Evolutionary conservation across 1,140 invertebrate genomes (phyloP), one percentile per base, ranked within the genome.

Genomic region (Homalodisca vitripennis): DNA sequence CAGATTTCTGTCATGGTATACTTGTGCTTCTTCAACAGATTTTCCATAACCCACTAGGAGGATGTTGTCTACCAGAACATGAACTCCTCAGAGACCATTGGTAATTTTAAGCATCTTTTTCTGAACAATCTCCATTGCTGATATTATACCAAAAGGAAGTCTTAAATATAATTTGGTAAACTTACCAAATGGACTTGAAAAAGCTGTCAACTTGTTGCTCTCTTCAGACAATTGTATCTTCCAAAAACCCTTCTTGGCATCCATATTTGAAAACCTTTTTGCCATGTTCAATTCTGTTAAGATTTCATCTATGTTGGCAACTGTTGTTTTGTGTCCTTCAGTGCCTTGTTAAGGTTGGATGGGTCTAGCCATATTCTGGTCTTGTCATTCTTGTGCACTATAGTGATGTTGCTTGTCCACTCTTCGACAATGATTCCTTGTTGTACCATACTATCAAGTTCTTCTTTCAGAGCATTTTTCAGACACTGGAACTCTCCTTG

Each of bases 231-330:
- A 24, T 53, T 53, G 3, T 14, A 53, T 20, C 6, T 53, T 6
- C 48, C 48, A 53, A 24, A 53, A 53, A 14, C 48, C 48, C 12
- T 53, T 53, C 20, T 53, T 53, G 6, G 13, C 22, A 53, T 53
- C 48, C 6, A 53, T 13, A 53, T 6, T 53, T 3, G 13, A n/a
- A 22, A 53, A 53, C 6, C 6, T 3, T 20, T 53, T 53, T 12
- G 48, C 48, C 3, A 3, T 24, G 22, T 13, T 24, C 48, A 53
- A n/a, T 22, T 53, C 22, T 14, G 48, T 3, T 12, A 24, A 14
- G 20, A 53, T 53, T 22, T 53, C 48, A 6, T 53, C 48, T 12
- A 53, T 53, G 48, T n/a, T n/a, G 48, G 48, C 6, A 53, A n/a
- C 22, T 53, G 48, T 13, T n/a, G 22, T n/a, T 53, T 13, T 12